A percentile compares a stretch with the other conserved stretches of the same genome.
phyloP scores from a whole-genome alignment of 2,113 vertebrate species.

The Microtus oregoni region DNA sequence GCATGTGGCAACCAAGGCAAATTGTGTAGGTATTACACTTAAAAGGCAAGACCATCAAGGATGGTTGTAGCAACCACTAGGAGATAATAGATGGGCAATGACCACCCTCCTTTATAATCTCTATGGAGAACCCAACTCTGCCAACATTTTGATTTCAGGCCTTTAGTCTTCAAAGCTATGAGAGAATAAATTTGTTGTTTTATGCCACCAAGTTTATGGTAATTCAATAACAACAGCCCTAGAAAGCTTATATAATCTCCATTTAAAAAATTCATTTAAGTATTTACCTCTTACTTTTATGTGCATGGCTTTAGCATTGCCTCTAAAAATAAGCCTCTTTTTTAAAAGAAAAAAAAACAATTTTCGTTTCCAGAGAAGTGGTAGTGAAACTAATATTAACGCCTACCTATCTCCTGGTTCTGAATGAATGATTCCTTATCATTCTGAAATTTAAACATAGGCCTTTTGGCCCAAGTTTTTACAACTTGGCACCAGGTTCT shows the following conservation, averaged over 20 bases:
- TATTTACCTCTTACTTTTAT: conserved; percentile 11
- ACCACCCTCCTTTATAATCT: neutral
- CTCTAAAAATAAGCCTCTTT: conserved; percentile 36
- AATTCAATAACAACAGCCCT: neutral
- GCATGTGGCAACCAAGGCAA: neutral
- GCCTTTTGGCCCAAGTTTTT: conserved; percentile 63
- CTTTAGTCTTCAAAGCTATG: neutral
- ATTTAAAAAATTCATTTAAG: neutral
- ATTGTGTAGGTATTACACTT: neutral
- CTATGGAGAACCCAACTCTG: neutral
- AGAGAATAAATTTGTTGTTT: neutral
- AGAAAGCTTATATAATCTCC: neutral
- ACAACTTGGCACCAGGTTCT: conserved; percentile 33
- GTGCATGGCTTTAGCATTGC: neutral
- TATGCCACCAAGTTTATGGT: neutral
- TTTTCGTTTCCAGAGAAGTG: conserved; percentile 42
- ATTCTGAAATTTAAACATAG: conserved; percentile 67
- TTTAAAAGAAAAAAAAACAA: neutral
- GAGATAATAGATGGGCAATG: neutral
- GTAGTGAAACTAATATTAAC: conserved; percentile 77
- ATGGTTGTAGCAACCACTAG: neutral
- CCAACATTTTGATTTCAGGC: neutral
- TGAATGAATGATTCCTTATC: conserved; percentile 60
- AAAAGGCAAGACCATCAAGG: neutral
- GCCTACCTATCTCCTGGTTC: conserved; percentile 56